phyloP scores from a whole-genome alignment of 2,113 vertebrate genomes.

The Xiphias gladius region DNA sequence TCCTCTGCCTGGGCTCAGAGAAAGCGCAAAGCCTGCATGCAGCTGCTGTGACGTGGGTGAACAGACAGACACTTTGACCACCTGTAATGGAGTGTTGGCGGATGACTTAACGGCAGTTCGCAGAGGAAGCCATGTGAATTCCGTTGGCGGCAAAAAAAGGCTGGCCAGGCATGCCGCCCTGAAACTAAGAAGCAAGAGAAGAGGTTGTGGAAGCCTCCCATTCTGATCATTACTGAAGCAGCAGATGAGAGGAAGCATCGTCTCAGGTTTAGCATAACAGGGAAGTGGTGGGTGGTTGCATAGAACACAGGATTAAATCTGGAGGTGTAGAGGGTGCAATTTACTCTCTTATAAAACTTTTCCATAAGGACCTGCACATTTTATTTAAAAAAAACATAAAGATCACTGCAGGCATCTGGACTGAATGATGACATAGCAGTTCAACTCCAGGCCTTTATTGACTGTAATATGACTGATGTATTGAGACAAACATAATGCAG shows the following conservation, averaged over 20 bases:
- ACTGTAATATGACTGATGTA: slow-evolving; percentile 65
- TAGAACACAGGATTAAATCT: slow-evolving; percentile 1
- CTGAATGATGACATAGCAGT: slow-evolving; percentile 53
- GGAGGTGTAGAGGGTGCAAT: slow-evolving; percentile 11
- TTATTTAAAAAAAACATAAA: slow-evolving; percentile 21
- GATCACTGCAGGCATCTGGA: slow-evolving; percentile 54
- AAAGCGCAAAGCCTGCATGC: neutral
- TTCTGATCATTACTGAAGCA: slow-evolving; percentile 63
- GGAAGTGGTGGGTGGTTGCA: slow-evolving; percentile 41
- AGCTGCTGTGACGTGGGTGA: slow-evolving; percentile 46
- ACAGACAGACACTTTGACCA: slow-evolving; percentile 59
- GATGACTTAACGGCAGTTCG: slow-evolving; percentile 68
- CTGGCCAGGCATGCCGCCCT: slow-evolving; percentile 25
- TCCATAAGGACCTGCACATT: neutral
- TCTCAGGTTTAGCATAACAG: slow-evolving; percentile 34
- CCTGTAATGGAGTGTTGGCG: slow-evolving; percentile 65
- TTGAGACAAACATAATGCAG: slow-evolving; percentile 51
- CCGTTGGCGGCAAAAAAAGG: slow-evolving; percentile 43
- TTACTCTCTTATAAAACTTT: neutral
- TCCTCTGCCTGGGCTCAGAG: slow-evolving; percentile 32
- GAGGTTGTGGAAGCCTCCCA: slow-evolving; percentile 25
- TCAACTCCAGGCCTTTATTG: slow-evolving; percentile 45
- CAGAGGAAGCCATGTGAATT: slow-evolving; percentile 48
- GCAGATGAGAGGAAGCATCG: slow-evolving; percentile 30
- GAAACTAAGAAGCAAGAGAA: slow-evolving; percentile 47